A percentile compares a stretch with the other conserved stretches of the same genome.
Conservation (phyloP, 2,113 vertebrate genomes). For the Verasper variegatus region DNA sequence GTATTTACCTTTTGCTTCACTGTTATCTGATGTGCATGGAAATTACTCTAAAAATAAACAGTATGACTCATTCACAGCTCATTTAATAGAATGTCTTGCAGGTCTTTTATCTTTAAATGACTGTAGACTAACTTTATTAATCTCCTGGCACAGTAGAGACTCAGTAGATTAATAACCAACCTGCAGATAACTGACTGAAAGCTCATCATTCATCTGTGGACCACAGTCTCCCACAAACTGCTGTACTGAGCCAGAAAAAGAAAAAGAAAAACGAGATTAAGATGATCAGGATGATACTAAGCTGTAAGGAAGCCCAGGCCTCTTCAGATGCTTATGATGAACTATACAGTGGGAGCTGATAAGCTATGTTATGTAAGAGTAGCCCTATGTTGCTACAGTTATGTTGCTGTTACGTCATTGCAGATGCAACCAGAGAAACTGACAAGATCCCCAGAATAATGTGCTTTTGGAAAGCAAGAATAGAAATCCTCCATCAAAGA, state of each 20-base stretch:
- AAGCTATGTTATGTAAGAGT: constrained; percentile 36
- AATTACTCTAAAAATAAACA: not conserved
- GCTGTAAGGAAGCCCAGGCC: constrained; percentile 10
- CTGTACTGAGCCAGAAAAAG: not conserved
- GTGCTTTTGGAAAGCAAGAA: not conserved
- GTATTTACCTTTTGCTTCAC: not conserved
- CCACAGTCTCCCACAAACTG: not conserved
- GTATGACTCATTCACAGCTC: not conserved
- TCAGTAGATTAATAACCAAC: not conserved
- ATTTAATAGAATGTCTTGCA: not conserved
- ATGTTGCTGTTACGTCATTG: constrained; percentile 18
- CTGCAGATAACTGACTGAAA: constrained; percentile 5
- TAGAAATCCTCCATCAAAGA: not conserved
- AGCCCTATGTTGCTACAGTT: not conserved
- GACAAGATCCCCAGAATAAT: not conserved
- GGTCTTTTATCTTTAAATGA: not conserved
- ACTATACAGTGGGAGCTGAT: constrained; percentile 8
- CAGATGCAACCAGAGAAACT: not conserved
- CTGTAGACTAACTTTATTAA: not conserved
- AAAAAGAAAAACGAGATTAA: constrained; percentile 2
- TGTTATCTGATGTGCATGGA: not conserved
- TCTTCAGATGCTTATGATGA: not conserved
- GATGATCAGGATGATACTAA: constrained; percentile 40
- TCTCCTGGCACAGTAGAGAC: not conserved
- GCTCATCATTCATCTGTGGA: constrained; percentile 10